These are phyloP conservation scores for Drosophila oshimai DNA, from an alignment of 1,140 invertebrate genomes.

Conservation along the genomic window DNA sequence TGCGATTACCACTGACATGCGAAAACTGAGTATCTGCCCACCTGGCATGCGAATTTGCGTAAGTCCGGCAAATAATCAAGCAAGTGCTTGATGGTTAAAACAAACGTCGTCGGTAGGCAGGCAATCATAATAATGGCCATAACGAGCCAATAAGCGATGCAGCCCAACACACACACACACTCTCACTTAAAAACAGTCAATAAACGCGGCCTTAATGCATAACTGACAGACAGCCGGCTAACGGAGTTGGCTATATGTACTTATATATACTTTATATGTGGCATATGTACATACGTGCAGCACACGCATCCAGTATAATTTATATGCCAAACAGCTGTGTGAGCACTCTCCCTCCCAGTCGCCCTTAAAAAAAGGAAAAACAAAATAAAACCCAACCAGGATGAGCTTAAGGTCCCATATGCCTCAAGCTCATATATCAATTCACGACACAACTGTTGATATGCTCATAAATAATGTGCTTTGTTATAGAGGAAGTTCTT, in stretches of 20 bases:
- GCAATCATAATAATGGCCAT: slow-evolving; percentile 72
- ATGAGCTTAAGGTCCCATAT: slow-evolving; percentile 18
- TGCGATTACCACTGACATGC: slow-evolving; percentile 36
- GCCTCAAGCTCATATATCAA: slow-evolving; percentile 19
- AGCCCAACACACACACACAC: slow-evolving; percentile 1
- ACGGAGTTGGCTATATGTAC: slow-evolving; percentile 31
- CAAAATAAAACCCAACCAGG: slow-evolving; percentile 9
- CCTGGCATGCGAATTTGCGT: slow-evolving; percentile 55
- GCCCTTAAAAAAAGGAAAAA: slow-evolving; percentile 6
- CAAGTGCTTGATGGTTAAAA: slow-evolving; percentile 50
- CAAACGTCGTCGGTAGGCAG: slow-evolving; percentile 10
- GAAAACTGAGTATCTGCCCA: slow-evolving; percentile 31
- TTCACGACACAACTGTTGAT: slow-evolving; percentile 23
- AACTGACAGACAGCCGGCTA: slow-evolving; percentile 35
- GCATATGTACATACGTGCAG: slow-evolving; percentile 23
- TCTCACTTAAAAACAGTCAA: slow-evolving; percentile 40
- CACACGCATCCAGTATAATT: slow-evolving; percentile 41
- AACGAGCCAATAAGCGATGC: slow-evolving; percentile 56
- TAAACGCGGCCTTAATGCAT: slow-evolving; percentile 48
- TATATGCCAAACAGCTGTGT: slow-evolving; percentile 63
- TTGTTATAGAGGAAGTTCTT: slow-evolving; percentile 9
- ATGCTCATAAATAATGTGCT: slow-evolving; percentile 23
- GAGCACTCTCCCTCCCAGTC: no score
- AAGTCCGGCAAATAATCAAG: slow-evolving; percentile 52
- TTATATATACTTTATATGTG: no score